Base-by-base conservation (phyloP, 2,888 invertebrate species). In the Mythimna pallens region DNA sequence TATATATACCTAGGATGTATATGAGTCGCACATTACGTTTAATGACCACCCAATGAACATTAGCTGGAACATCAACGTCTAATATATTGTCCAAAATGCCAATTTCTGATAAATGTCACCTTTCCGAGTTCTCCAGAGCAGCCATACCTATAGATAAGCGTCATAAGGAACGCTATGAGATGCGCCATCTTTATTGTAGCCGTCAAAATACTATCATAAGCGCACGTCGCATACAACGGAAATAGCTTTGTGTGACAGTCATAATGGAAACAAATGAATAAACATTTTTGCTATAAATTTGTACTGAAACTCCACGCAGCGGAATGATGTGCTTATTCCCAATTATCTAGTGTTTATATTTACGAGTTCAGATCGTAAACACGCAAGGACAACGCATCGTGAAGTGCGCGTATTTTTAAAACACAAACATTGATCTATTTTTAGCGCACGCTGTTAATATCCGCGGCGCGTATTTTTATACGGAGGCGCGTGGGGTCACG, bases 381-480 rank as follows among this genome's bases (percentile, higher is more conserved):
- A 57, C 22, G 36, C 54, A 55, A 30, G 22, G 63, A 57, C 58
- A 55, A 14, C 22, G 68, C 57, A 61, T 47, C 30, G 58, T 20
- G 30, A 47, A 62, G 43, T 47, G 61, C 54, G 34, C 61, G 52
- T 85, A 80, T 80, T 77, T 80, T 72, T 70, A 78, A 74, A 80
- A 78, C 72, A 71, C 73, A 86, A 85, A 81, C 61, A 70, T 54
- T 22, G 54, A 40, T 50, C 70, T 83, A 85, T 82, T 75, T 65
- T 58, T 70, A 77, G n/a, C 17, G 36, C 43, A 30, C 58, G 71
- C 73, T 65, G 20, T 64, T 84, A 86, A 85, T 85, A 85, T 55
- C 73, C 54, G 54, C 59, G 55, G 34, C 65, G 61, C 10, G 66
- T 84, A 78, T 73, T 70, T 72, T 64, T 72, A 76, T 36, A 50